phyloP scores from a whole-genome alignment of 2,797 vertebrate genomes.

The Aphelocoma californica region DNA sequence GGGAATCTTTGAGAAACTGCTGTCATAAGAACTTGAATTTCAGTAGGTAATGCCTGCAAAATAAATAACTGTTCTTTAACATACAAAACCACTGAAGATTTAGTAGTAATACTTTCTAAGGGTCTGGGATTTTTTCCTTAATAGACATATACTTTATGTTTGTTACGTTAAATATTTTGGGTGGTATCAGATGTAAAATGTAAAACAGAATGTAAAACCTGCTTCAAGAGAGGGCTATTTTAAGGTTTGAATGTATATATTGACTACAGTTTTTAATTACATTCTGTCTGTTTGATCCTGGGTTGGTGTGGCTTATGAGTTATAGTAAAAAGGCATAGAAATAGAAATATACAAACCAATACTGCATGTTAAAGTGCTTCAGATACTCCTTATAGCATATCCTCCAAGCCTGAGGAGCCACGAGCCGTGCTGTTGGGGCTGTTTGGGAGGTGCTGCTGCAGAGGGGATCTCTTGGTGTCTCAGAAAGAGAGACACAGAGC shows the following conservation, averaged over 20 bases:
- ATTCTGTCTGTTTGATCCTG: neutral
- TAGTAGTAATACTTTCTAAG: neutral
- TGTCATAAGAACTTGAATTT: neutral
- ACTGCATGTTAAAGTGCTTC: neutral
- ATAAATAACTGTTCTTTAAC: neutral
- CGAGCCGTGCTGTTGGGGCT: rapidly evolving
- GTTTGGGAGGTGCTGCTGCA: neutral
- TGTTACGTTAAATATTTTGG: neutral
- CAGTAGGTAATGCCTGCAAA: neutral
- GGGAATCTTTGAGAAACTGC: neutral
- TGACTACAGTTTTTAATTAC: neutral
- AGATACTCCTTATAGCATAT: rapidly evolving
- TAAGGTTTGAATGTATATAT: neutral
- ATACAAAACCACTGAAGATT: neutral
- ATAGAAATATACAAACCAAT: neutral
- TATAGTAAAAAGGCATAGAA: neutral
- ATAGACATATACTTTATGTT: neutral
- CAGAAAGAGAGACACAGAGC: neutral
- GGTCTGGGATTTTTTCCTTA: neutral
- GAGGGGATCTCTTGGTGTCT: neutral
- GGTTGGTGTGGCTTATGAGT: neutral
- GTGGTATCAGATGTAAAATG: neutral
- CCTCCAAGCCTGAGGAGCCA: neutral
- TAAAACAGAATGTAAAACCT: neutral
- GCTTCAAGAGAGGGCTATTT: neutral